Evolutionary conservation across 2,888 invertebrate genomes (phyloP).

Genomic region (Ceriagrion tenellum): DNA sequence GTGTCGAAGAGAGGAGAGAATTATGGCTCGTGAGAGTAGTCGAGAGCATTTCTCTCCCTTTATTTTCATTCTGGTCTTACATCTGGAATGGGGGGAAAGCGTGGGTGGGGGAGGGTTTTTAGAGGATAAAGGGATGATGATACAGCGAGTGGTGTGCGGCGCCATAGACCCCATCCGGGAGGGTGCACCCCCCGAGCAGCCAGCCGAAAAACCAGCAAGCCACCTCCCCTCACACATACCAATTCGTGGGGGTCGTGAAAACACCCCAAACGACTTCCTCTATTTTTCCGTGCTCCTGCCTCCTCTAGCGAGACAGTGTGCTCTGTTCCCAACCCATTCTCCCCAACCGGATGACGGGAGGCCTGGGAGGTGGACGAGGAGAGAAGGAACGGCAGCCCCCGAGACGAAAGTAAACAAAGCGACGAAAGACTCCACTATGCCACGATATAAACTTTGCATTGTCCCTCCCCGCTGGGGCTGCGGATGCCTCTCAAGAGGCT

Average conservation of each 20-base stretch:
- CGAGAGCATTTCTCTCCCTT: neutral
- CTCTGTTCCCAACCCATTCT: neutral
- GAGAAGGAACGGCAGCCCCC: too few species aligned
- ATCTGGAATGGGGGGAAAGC: neutral
- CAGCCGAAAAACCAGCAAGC: neutral
- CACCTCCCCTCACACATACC: neutral
- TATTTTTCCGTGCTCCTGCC: neutral
- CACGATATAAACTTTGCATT: neutral
- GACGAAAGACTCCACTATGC: neutral
- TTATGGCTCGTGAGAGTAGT: neutral
- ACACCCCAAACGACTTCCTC: conserved; percentile 60
- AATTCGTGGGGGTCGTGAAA: conserved; percentile 3
- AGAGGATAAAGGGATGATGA: conserved; percentile 7
- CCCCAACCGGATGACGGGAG: conserved; percentile 32
- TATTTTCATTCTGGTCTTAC: too few species aligned
- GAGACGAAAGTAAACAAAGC: neutral
- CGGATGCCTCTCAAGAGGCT: neutral
- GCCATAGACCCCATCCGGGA: neutral
- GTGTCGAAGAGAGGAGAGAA: neutral
- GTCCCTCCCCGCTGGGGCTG: neutral
- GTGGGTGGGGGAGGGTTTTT: neutral
- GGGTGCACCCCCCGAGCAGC: neutral
- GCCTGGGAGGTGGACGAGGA: neutral
- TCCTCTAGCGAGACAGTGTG: neutral
- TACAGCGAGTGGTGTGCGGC: conserved; percentile 42